Evolutionary conservation across 2,888 invertebrate genomes (phyloP), one percentile per base, ranked within the genome.

Genomic region (Sesia apiformis): DNA sequence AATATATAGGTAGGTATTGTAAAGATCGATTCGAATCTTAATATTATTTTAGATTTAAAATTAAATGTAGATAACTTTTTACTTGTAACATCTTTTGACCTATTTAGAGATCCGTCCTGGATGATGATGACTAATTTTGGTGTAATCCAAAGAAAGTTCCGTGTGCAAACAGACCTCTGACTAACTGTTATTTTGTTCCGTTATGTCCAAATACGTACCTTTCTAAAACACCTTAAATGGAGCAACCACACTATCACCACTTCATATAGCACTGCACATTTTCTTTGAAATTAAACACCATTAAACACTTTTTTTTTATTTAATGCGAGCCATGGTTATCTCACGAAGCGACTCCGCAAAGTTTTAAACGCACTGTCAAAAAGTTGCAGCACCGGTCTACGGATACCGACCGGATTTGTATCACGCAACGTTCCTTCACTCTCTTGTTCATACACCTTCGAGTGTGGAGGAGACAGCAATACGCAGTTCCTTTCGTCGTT

Each of bases 291-390:
- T 46, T 46, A 46, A 46, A 46, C 23, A 46, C n/a, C 23, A 46
- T 8, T 46, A 46, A 46, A 46, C n/a, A 46, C 7, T 46, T 39
- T 39, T 40, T 8, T 38, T 52, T 46, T 43, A 43, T 46, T 46
- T 46, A 46, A 6, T 39, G 38, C 51, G 51, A 50, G 39, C 38
- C 50, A 50, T 50, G 38, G 5, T 50, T 8, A 50, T 50, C 50
- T 63, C 61, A 67, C 62, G 72, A 68, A 78, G 66, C 70, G 70
- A 63, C 66, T 59, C 61, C 60, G 74, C 78, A 40, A 74, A 70
- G 82, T 80, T 86, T 74, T 72, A 78, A 76, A 74, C 70, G 76
- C 76, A 81, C 83, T 87, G 87, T 88, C 88, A 89, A 89, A 86
- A 88, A 87, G 81, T 86, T 85, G 88, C 79, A 77, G 74, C 81